Conservation (phyloP, 2,113 vertebrate species). For the Saccopteryx leptura region DNA sequence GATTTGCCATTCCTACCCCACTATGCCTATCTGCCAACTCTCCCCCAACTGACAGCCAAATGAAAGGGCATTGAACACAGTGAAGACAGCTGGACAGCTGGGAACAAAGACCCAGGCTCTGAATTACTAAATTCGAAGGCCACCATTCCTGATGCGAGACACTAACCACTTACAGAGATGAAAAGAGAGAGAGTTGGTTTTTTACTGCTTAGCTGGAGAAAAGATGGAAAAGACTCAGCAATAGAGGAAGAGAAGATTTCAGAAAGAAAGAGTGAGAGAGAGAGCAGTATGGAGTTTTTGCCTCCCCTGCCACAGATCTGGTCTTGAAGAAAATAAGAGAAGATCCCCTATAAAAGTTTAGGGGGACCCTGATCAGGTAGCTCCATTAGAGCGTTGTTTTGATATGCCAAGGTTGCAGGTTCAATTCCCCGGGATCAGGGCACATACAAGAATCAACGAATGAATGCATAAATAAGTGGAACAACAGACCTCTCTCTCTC, state of each 20-base stretch:
- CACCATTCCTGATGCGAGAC: background rate
- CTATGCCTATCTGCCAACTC: background rate
- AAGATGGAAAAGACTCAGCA: background rate
- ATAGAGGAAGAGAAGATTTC: background rate
- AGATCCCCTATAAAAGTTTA: background rate
- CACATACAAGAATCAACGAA: too few species aligned
- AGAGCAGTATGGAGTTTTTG: background rate
- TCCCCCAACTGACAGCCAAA: background rate
- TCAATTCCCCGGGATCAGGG: too few species aligned
- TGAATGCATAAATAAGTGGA: too few species aligned
- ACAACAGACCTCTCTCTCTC: too few species aligned
- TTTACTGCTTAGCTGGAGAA: background rate
- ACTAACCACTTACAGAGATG: background rate
- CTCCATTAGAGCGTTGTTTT: too few species aligned
- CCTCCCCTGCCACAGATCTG: background rate
- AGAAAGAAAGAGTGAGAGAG: background rate
- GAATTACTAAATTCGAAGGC: background rate
- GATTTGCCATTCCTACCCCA: background rate
- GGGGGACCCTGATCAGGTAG: background rate
- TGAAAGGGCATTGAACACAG: background rate
- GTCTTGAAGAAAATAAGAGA: background rate
- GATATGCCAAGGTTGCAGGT: too few species aligned
- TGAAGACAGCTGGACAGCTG: background rate
- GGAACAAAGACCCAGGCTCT: background rate
- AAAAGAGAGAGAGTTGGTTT: background rate